Evolutionary conservation across 2,113 vertebrate genomes (phyloP), one percentile per base, ranked within the genome.

Genomic region (Crocuta crocuta): DNA sequence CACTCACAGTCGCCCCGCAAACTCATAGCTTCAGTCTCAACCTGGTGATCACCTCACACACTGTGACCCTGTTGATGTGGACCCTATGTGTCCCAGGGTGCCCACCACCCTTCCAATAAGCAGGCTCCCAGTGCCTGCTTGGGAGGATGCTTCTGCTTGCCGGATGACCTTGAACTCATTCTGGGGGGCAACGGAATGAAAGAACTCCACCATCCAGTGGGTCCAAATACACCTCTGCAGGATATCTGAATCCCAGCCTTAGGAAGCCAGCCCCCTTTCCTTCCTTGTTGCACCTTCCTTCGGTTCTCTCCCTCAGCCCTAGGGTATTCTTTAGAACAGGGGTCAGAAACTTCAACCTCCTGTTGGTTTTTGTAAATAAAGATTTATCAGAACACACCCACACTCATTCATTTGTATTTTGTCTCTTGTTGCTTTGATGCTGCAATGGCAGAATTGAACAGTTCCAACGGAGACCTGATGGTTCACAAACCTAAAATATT

Each of bases 311-410:
- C 70, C n/a, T 39, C 45, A 87, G 28, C 15, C n/a, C 53, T 24
- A 55, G 68, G 28, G n/a, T 31, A 7, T 93, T 86, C 61, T 90
- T 82, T 63, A 91, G 31, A 43, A 71, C 4, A 53, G 7, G 16
- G 5, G 9, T 48, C 13, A 4, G 55, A 43, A 68, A 26, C 45
- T 89, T 11, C 2, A 6, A 78, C 21, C 35, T 45, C 45, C 26
- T 68, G 53, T 33, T 73, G 31, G 0, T 31, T 90, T 93, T 76
- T 89, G 2, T 96, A 89, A 97, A 74, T 70, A 79, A 50, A 84
- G 68, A 76, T 78, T 89, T 79, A 48, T 33, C 66, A 33, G 74
- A 96, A 87, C 33, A 74, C 11, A 84, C 48, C 6, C 4, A 6
- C 1, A 13, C 10, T 35, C 70, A 24, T 48, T 93, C 16, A 35